These are phyloP conservation scores for Percopsis transmontana DNA, from an alignment of 2,113 vertebrate species.

Conservation along the genomic window DNA sequence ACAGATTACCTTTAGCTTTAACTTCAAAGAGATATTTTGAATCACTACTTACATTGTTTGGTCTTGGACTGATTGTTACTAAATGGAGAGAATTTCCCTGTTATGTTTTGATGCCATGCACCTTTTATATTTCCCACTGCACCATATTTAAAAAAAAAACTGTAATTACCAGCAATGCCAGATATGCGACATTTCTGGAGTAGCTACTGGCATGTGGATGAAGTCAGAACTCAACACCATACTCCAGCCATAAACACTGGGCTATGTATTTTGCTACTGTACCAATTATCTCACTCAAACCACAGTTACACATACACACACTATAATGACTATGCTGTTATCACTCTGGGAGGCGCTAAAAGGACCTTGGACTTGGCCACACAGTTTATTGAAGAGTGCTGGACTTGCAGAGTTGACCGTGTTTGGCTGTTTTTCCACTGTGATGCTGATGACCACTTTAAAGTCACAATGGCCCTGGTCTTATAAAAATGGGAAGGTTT, in stretches of 20 bases:
- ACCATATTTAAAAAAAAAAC: too few species aligned
- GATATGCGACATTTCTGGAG: too few species aligned
- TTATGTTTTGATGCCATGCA: too few species aligned
- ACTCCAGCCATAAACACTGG: background rate
- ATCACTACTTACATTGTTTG: too few species aligned
- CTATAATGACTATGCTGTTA: slow-evolving; percentile 11
- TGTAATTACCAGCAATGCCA: too few species aligned
- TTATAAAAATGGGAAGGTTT: background rate
- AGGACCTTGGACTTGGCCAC: slow-evolving; percentile 50
- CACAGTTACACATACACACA: background rate
- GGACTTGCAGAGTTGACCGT: background rate
- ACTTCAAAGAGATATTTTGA: too few species aligned
- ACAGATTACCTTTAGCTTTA: too few species aligned
- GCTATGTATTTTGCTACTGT: background rate
- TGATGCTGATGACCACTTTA: too few species aligned
- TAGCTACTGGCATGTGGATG: background rate
- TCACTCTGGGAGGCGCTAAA: slow-evolving; percentile 41
- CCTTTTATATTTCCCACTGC: too few species aligned
- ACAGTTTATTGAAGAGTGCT: slow-evolving; percentile 6
- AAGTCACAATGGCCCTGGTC: background rate
- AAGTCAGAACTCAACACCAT: background rate
- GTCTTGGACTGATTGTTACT: too few species aligned
- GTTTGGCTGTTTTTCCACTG: slow-evolving; percentile 1
- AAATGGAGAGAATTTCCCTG: too few species aligned
- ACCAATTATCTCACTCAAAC: slow-evolving; percentile 17